Percentiles rank a stretch among this genome's conserved stretches.
phyloP scores from a whole-genome alignment of 2,113 vertebrate genomes.

The Epinephelus moara region DNA sequence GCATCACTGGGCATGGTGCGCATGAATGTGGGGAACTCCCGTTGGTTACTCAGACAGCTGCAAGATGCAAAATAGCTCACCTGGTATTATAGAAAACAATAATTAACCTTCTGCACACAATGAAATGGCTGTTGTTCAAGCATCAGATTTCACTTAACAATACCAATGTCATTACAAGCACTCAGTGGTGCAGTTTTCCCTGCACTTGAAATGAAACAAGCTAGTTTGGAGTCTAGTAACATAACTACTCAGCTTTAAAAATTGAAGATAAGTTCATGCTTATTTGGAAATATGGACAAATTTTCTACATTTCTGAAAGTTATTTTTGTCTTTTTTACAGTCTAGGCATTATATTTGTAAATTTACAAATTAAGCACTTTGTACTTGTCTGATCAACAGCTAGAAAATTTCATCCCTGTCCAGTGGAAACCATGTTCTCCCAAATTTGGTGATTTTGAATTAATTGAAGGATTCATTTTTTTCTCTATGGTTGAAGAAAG shows the following conservation, averaged over 20 bases:
- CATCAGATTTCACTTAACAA: constrained; percentile 12
- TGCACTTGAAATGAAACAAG: neutral
- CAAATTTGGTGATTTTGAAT: too few species aligned
- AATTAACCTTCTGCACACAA: constrained; percentile 9
- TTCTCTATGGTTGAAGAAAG: too few species aligned
- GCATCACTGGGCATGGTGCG: constrained; percentile 84
- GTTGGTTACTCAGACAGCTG: constrained; percentile 81
- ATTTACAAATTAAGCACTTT: too few species aligned
- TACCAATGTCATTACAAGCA: neutral
- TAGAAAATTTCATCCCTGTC: too few species aligned
- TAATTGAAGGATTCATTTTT: too few species aligned
- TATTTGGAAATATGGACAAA: neutral
- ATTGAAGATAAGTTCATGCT: neutral
- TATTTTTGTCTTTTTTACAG: neutral
- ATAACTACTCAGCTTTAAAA: rapidly evolving
- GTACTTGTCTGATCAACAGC: too few species aligned
- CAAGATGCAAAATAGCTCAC: constrained; percentile 86
- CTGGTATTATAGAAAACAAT: constrained; percentile 60
- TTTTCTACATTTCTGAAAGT: neutral
- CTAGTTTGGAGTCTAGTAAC: too few species aligned
- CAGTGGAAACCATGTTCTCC: too few species aligned
- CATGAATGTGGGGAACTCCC: constrained; percentile 83
- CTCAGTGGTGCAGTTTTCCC: neutral
- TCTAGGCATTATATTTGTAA: too few species aligned
- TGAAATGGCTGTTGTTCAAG: constrained; percentile 7